Conservation (phyloP, 2,113 vertebrate species). For the Zingel zingel region DNA sequence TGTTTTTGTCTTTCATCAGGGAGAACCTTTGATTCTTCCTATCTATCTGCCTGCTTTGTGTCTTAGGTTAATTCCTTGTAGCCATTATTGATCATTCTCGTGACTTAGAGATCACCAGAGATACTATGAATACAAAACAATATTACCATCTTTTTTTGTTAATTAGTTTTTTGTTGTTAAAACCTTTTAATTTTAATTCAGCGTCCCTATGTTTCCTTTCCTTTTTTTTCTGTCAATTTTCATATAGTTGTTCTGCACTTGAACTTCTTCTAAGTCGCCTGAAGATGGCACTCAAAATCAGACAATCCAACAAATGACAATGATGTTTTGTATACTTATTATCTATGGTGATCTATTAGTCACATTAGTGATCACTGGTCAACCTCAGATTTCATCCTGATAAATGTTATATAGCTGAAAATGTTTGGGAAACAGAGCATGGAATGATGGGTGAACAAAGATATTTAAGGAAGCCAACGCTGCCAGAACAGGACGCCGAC, state of each 20-base stretch:
- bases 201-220: neutral
- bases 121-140: neutral
- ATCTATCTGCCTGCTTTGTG: neutral
- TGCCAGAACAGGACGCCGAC: neutral
- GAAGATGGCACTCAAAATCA: too few species aligned
- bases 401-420: neutral
- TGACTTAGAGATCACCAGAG: neutral
- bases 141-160: too few species aligned
- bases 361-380: neutral
- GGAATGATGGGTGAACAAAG: neutral
- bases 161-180: neutral
- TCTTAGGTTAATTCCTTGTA: neutral
- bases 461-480: neutral
- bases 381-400: neutral
- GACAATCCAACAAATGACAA: too few species aligned
- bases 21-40: neutral
- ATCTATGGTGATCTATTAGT: neutral
- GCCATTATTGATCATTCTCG: neutral
- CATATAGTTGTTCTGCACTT: neutral
- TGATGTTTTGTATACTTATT: neutral
- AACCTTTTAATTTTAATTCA: neutral
- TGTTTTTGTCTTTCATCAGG: neutral
- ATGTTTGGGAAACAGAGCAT: neutral
- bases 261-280: neutral
- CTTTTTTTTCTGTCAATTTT: neutral